These are phyloP conservation scores for Fopius arisanus DNA, from an alignment of 1,140 invertebrate species.

Conservation along the genomic window DNA sequence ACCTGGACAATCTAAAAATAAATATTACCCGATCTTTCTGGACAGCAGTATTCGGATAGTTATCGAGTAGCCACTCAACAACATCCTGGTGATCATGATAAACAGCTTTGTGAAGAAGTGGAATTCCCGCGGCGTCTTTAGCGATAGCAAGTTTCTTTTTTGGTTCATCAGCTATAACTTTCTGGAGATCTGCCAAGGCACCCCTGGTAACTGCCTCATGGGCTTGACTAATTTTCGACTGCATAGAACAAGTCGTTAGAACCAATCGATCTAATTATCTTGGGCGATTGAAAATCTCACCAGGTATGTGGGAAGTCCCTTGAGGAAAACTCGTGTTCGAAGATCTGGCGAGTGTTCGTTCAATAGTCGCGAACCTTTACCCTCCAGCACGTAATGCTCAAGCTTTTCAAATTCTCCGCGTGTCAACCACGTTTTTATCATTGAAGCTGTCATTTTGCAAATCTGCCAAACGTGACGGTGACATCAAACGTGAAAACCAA, in stretches of 20 bases:
- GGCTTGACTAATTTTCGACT: constrained; percentile 73
- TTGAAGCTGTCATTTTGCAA: constrained; percentile 63
- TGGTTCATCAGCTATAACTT: constrained; percentile 64
- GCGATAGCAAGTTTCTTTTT: constrained; percentile 73
- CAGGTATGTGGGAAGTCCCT: constrained; percentile 74
- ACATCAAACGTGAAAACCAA: background rate
- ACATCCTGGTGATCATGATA: constrained; percentile 78
- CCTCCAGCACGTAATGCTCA: constrained; percentile 79
- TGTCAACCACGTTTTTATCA: constrained; percentile 74
- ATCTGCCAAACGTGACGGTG: background rate
- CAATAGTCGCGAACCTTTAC: constrained; percentile 77
- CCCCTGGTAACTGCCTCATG: constrained; percentile 78
- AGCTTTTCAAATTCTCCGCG: constrained; percentile 78
- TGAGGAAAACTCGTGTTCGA: constrained; percentile 72
- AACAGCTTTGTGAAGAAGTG: constrained; percentile 81
- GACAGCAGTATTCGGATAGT: constrained; percentile 77
- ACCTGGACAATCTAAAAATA: background rate
- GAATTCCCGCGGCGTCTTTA: constrained; percentile 77
- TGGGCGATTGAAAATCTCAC: constrained; percentile 53
- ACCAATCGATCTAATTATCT: background rate
- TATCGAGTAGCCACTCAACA: constrained; percentile 75
- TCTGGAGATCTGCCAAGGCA: constrained; percentile 71
- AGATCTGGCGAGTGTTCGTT: constrained; percentile 73
- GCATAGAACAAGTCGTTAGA: constrained; percentile 37
- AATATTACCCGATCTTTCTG: constrained; percentile 75